Base-by-base conservation (phyloP, 2,113 vertebrate species). In the Coracopsis vasa region DNA sequence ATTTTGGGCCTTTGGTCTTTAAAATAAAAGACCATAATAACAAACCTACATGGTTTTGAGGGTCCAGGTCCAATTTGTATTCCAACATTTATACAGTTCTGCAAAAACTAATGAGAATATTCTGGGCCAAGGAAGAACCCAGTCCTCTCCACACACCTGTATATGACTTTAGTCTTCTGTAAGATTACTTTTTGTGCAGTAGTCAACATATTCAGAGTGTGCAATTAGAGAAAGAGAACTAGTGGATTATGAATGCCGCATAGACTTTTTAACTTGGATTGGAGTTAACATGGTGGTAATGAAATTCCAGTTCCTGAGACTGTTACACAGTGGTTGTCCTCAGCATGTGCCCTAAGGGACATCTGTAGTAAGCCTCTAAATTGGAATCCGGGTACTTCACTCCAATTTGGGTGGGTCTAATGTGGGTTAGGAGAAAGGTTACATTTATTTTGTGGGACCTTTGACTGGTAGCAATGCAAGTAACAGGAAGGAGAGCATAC, bases 361-460 rank as follows among this genome's bases (percentile, higher is more conserved):
- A 66, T 44, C 50, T 1, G 0, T 53, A 25, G 24, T 10, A 44
- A 21, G 37, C 7, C 28, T 58, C 75, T 35, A 45, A 35, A 48
- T 6, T 28, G n/a, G 6, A 73, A 48, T 8, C 0, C 0, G 13
- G 41, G 33, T 75, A 28, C 51, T 75, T 67, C 14, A 2, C 25
- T 84, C 53, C 45, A n/a, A 0, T 16, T 45, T 23, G 19, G 8
- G 70, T 69, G 27, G 23, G 24, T 44, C n/a, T 77, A 39, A 2
- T 16, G 41, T 51, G 42, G 79, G 37, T 71, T 72, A 35, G 42
- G 61, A 91, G 21, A 44, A 75, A 41, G 17, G 29, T 67, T 64
- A 37, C 42, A 16, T 80, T 60, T 78, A 33, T 92, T 92, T 64
- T 20, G 9, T 47, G 31, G 18, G 51, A 48, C 41, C 29, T 94